A percentile compares a stretch with the other conserved stretches of the same genome.
Conservation (phyloP, 2,888 invertebrate genomes). For the Muscina levida region DNA sequence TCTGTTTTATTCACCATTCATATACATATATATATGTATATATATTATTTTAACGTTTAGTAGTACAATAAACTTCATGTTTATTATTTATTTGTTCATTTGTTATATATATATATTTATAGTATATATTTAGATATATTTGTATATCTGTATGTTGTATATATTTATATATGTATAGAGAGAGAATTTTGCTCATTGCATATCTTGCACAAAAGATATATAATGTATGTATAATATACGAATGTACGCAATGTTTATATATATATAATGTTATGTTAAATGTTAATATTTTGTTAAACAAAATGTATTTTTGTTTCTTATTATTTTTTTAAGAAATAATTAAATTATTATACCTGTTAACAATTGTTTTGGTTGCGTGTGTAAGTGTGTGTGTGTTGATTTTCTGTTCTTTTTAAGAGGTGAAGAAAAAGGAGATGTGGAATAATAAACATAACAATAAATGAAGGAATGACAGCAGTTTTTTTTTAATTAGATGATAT, state of each 20-base stretch:
- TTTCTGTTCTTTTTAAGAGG: not conserved
- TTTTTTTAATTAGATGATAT: no score
- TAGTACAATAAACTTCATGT: constrained; percentile 53
- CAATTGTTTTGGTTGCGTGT: constrained; percentile 37
- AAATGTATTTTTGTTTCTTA: constrained; percentile 44
- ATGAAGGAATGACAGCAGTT: no score
- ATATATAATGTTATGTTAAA: constrained; percentile 41
- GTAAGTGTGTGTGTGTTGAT: constrained; percentile 20
- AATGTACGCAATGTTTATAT: constrained; percentile 15
- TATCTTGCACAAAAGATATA: constrained; percentile 55
- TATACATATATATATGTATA: constrained; percentile 48
- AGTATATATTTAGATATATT: no score
- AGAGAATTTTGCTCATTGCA: constrained; percentile 34
- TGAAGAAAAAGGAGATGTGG: no score
- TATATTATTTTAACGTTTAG: constrained; percentile 42
- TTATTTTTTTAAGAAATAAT: constrained; percentile 51
- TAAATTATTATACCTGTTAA: constrained; percentile 58
- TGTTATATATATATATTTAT: constrained; percentile 36
- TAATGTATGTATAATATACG: constrained; percentile 15
- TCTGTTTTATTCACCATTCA: constrained; percentile 16
- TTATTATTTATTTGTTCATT: constrained; percentile 29
- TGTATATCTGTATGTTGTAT: no score
- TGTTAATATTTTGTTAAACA: constrained; percentile 57
- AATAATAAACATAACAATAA: no score
- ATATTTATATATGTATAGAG: constrained; percentile 46